Percentiles rank a stretch among this genome's conserved stretches.
Evolutionary conservation across 2,888 invertebrate species (phyloP).

Genomic region (Phortica okadai): DNA sequence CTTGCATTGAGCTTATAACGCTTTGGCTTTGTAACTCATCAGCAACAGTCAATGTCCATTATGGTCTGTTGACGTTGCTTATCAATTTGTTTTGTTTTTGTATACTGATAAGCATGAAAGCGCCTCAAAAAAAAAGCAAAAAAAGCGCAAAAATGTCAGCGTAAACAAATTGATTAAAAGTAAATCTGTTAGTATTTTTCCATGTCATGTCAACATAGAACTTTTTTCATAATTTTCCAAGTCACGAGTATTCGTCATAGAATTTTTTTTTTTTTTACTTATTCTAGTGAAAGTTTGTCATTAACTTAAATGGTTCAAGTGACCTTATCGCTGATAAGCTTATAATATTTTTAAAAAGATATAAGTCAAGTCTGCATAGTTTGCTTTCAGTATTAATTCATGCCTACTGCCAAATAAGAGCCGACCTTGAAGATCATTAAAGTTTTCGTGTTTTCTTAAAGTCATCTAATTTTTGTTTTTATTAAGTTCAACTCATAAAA

Average conservation of each 20-base stretch:
- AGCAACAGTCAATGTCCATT: constrained; percentile 13
- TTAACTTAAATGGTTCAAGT: too few species aligned
- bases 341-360: too few species aligned
- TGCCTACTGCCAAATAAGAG: too few species aligned
- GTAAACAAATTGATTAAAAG: constrained; percentile 15
- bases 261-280: constrained; percentile 50
- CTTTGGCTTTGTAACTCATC: neutral
- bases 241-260: neutral
- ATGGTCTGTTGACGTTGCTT: constrained; percentile 21
- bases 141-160: neutral
- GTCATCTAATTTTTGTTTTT: too few species aligned
- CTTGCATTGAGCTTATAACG: too few species aligned
- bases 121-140: neutral
- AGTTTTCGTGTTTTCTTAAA: too few species aligned
- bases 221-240: neutral
- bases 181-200: constrained; percentile 23
- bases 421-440: too few species aligned
- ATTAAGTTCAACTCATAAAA: too few species aligned
- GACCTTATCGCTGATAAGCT: too few species aligned
- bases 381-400: too few species aligned
- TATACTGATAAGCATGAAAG: neutral
- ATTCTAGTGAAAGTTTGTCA: neutral
- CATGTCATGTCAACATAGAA: neutral
- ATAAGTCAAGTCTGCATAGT: too few species aligned
- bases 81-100: constrained; percentile 21